Base-by-base conservation (phyloP, 2,888 invertebrate genomes). In the Orthosia gothica region DNA sequence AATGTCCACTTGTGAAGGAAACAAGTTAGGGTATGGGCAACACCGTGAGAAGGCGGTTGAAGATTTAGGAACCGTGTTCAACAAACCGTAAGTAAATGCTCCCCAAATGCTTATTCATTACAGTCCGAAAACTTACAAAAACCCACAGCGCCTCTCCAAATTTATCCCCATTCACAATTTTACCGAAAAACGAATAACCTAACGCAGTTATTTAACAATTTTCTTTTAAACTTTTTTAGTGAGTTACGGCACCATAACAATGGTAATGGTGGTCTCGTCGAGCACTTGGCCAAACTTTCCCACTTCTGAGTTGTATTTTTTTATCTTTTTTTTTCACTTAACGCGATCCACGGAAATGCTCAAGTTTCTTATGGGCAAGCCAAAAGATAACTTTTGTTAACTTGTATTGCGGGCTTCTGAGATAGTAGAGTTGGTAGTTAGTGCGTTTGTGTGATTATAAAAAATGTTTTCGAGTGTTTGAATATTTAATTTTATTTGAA, bases 261-360 rank as follows among this genome's bases (percentile, higher is more conserved):
- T 87, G 74, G 86, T 87, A 85, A 87, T 76, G 87, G 69, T 70
- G 78, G 86, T 87, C 86, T 79, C 79, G 64, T 52, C 74, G 79
- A 82, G 61, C 72, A 70, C 83, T 83, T 15, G 50, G 65, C 79
- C 62, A 74, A 87, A 87, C 61, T 88, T 87, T 82, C 68, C 74
- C 76, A 86, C 84, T 87, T 87, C 81, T 88, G 87, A 84, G 70
- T 75, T 84, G 76, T 74, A 74, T 80, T 74, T 83, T 75, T 73
- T 32, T 55, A 5, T 62, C 54, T 79, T 76, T 74, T 72, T 76
- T 85, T 77, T 84, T 87, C 78, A 75, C 88, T 86, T 84, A 86
- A 65, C 74, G 54, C 74, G 75, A 85, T 67, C 79, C 86, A 83
- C 64, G 86, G 84, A 88, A 86, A 83, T 81, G 68, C 67, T 74